A percentile compares a stretch with the other conserved stretches of the same genome.
phyloP scores from a whole-genome alignment of 2,113 vertebrate species.

The Galbula dea region DNA sequence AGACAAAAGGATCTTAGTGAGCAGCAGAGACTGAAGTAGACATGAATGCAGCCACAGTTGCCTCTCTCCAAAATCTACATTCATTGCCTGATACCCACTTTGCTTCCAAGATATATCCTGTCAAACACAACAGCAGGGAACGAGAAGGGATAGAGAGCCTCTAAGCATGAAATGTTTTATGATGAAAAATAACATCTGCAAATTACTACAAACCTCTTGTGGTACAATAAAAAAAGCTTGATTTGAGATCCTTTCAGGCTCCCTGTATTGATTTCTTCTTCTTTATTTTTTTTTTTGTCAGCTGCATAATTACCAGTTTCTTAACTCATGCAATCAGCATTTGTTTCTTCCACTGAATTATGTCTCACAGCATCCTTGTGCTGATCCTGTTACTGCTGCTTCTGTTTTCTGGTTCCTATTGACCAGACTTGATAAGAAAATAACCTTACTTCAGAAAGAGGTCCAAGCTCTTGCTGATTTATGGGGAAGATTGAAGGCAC shows the following conservation, averaged over 20 bases:
- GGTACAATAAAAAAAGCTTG: neutral
- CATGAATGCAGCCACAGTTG: neutral
- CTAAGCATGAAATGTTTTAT: neutral
- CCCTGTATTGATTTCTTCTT: neutral
- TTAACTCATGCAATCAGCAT: neutral
- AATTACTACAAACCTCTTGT: neutral
- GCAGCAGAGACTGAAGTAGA: neutral
- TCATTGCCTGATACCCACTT: neutral
- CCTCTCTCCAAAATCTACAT: neutral
- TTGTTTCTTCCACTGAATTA: neutral
- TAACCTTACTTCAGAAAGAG: neutral
- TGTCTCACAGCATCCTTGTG: neutral
- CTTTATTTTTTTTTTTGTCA: neutral
- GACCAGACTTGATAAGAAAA: neutral
- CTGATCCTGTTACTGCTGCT: neutral
- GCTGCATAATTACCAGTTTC: neutral
- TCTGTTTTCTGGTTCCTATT: neutral
- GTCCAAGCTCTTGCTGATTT: neutral
- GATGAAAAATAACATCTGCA: neutral
- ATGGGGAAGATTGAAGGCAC: neutral
- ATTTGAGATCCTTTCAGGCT: neutral
- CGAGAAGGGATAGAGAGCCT: neutral
- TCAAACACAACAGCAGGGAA: neutral
- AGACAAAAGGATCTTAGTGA: neutral
- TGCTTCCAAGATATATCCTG: neutral